Percentiles rank a stretch among this genome's conserved stretches.
phyloP scores from a whole-genome alignment of 2,797 vertebrate genomes.

The Luscinia megarhynchos region DNA sequence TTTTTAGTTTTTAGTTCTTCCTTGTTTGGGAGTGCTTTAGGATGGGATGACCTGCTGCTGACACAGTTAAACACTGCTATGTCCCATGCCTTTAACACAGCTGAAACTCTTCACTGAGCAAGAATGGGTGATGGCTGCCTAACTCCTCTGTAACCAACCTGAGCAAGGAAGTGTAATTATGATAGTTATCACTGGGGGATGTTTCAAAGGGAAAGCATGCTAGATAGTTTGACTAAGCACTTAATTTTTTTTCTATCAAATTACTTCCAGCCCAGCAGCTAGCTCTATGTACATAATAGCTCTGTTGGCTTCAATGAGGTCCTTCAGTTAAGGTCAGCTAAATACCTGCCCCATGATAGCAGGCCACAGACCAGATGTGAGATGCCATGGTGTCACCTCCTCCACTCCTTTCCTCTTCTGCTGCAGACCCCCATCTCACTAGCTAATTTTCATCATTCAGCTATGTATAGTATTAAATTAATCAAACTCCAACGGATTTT shows the following conservation, averaged over 20 bases:
- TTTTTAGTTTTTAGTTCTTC: not conserved
- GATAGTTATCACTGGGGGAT: slow-evolving; percentile 19
- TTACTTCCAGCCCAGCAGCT: slow-evolving; percentile 35
- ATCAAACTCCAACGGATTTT: not conserved
- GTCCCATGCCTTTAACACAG: not conserved
- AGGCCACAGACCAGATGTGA: not conserved
- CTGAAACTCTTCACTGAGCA: not conserved
- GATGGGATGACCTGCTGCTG: not conserved
- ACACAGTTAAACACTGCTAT: not conserved
- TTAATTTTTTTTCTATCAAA: slow-evolving; percentile 35
- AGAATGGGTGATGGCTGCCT: not conserved
- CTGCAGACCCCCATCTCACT: not conserved
- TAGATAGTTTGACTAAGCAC: slow-evolving; percentile 43
- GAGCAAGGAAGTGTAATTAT: slow-evolving; percentile 39
- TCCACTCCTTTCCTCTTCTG: not conserved
- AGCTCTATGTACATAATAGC: not conserved
- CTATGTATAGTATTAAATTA: slow-evolving; percentile 12
- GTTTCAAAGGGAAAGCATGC: slow-evolving; percentile 25
- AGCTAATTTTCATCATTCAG: slow-evolving; percentile 42
- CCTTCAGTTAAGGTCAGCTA: not conserved
- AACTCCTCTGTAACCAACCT: not conserved
- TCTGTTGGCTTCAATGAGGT: not conserved
- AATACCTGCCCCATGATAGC: not conserved
- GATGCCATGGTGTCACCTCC: not conserved
- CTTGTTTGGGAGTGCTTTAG: not conserved